Evolutionary conservation across 2,113 vertebrate species (phyloP).

Genomic region (Gallinago jamesoni): DNA sequence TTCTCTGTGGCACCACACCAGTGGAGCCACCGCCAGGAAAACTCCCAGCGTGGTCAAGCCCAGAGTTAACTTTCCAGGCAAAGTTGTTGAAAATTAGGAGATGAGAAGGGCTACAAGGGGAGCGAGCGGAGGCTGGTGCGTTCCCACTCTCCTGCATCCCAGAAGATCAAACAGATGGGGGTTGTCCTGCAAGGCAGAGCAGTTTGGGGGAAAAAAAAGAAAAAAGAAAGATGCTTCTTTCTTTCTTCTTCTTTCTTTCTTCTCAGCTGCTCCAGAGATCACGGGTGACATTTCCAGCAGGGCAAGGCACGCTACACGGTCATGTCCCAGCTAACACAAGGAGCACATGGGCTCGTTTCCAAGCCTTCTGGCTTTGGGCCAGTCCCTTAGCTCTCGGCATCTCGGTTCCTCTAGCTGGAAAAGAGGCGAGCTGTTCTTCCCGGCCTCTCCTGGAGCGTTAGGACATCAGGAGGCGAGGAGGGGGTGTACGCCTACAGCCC

Average conservation of each 20-base stretch:
- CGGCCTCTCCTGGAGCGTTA: not conserved
- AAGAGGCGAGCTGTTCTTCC: not conserved
- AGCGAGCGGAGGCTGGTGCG: rapidly evolving
- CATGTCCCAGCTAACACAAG: not conserved
- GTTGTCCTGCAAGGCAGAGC: not conserved
- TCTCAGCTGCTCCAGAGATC: not conserved
- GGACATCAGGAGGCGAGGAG: not conserved
- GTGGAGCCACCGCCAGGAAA: rapidly evolving
- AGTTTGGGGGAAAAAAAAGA: rapidly evolving
- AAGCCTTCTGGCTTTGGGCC: not conserved
- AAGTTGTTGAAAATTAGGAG: not conserved
- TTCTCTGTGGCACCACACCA: not conserved
- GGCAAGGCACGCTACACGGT: not conserved
- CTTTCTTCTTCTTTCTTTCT: not conserved
- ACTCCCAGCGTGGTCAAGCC: not conserved
- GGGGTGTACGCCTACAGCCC: not conserved
- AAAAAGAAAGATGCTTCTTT: not conserved
- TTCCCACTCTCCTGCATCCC: not conserved
- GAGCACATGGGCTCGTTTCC: not conserved
- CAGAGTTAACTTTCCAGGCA: not conserved
- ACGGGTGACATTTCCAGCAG: conserved; percentile 25
- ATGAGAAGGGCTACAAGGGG: not conserved
- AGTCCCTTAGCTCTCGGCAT: not conserved
- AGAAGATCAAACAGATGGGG: not conserved
- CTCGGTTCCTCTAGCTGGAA: not conserved